Base-by-base conservation (phyloP, 2,113 vertebrate species). In the Fulica atra region DNA sequence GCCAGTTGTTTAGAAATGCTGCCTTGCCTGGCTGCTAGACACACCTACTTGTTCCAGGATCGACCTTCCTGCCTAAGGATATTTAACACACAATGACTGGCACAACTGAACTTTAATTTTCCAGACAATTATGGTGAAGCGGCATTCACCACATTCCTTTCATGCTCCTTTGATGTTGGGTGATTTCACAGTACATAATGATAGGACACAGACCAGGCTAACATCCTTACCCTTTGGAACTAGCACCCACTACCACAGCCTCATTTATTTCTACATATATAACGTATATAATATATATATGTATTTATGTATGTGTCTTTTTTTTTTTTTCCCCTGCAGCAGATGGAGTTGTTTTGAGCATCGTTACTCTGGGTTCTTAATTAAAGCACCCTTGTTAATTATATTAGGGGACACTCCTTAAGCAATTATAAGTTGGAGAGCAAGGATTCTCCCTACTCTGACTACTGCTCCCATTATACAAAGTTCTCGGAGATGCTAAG, bases 371-470 rank as follows among this genome's bases (percentile, higher is more conserved):
- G 6, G 84, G 87, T 36, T 71, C 92, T 95, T 95, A 95, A 98
- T 97, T 97, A 96, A 92, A 72, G 90, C 78, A 17, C 59, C 86
- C 80, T 95, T 14, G 59, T 93, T 96, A 97, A 94, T 97, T 92
- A 89, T 57, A 81, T 42, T 71, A 16, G 90, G 91, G 83, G 95
- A 94, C 91, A 72, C 94, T 95, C 96, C 96, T 96, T 91, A 4
- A 13, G 86, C 80, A 92, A 93, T 92, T 95, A 81, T 0, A 26
- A 73, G 13, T 6, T 81, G 86, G 84, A 80, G 87, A 59, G 57
- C 3, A 31, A 57, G 82, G 73, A 42, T 31, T 87, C 91, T 94
- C 84, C 89, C 90, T 40, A 2, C 69, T 74, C 68, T 83, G 77
- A 73, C 54, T 88, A 20, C 61, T 66, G 42, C 16, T 91, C 59